phyloP scores from a whole-genome alignment of 2,797 vertebrate species.

The Phataginus tricuspis region DNA sequence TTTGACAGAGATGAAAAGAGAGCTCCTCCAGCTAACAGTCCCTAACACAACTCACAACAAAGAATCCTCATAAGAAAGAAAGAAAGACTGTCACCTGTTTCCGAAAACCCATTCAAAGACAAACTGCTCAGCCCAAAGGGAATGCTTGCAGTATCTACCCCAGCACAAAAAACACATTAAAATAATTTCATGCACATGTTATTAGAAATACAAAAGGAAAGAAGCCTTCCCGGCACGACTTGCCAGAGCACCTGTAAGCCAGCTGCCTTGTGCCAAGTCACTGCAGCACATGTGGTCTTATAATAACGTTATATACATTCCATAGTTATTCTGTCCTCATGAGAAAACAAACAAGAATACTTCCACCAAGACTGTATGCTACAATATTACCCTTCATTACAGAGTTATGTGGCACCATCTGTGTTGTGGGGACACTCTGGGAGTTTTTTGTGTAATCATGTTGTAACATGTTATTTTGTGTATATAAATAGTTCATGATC shows the following conservation, averaged over 20 bases:
- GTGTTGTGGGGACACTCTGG: slow-evolving; percentile 15
- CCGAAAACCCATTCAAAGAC: slow-evolving; percentile 60
- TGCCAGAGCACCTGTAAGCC: slow-evolving; percentile 78
- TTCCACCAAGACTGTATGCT: slow-evolving; percentile 13
- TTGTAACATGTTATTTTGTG: not conserved
- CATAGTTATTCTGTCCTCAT: not conserved
- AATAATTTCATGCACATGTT: slow-evolving; percentile 40
- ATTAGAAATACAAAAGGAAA: slow-evolving; percentile 57
- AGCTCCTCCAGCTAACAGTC: not conserved
- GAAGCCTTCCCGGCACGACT: not conserved
- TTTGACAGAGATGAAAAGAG: not conserved
- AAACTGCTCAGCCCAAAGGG: slow-evolving; percentile 55
- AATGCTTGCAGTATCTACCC: slow-evolving; percentile 17
- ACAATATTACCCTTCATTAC: slow-evolving; percentile 34
- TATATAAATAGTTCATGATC: slow-evolving; percentile 18
- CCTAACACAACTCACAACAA: slow-evolving; percentile 33
- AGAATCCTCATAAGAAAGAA: slow-evolving; percentile 66
- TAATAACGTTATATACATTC: not conserved
- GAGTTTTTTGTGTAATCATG: not conserved
- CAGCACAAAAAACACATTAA: slow-evolving; percentile 21
- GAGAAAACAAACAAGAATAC: slow-evolving; percentile 52
- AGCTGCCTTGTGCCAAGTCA: slow-evolving; percentile 67
- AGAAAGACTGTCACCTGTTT: slow-evolving; percentile 57
- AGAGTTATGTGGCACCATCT: slow-evolving; percentile 48
- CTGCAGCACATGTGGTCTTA: slow-evolving; percentile 52